Percentiles rank a stretch among this genome's conserved stretches.
These are phyloP conservation scores for Sebastes cheni DNA, from an alignment of 2,797 vertebrate genomes.

Conservation along the genomic window DNA sequence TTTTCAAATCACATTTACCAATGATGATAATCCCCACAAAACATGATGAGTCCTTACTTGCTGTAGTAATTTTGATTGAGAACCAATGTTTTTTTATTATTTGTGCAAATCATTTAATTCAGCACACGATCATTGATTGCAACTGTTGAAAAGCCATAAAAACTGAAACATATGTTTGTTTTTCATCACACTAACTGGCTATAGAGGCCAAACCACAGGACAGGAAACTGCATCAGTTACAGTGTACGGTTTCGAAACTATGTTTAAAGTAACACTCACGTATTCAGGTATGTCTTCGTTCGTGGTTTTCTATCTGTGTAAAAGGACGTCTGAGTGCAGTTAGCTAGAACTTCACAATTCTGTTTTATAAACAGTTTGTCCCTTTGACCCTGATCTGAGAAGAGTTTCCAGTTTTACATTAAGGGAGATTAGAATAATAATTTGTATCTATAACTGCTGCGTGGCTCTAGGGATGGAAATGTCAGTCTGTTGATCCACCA, in stretches of 20 bases:
- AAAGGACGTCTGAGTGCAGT: neutral
- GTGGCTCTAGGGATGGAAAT: too few species aligned
- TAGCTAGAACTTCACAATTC: neutral
- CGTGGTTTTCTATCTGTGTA: neutral
- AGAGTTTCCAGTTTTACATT: neutral
- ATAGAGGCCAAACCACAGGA: slow-evolving; percentile 22
- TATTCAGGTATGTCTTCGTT: too few species aligned
- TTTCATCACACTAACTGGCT: neutral
- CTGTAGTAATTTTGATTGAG: neutral
- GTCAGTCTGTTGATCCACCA: too few species aligned
- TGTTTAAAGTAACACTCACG: accelerated
- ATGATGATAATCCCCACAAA: neutral
- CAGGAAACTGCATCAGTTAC: slow-evolving; percentile 33
- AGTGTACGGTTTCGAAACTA: neutral
- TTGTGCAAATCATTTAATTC: neutral
- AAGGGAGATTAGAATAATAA: neutral
- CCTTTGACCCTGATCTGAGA: neutral
- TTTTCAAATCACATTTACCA: neutral
- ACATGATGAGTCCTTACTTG: neutral
- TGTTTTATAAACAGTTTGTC: neutral
- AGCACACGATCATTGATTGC: neutral
- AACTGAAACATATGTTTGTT: neutral
- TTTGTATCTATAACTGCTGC: neutral
- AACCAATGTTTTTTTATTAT: neutral
- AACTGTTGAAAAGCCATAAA: neutral